These are phyloP conservation scores for Muscina levida DNA, from an alignment of 2,888 invertebrate species.

Conservation along the genomic window DNA sequence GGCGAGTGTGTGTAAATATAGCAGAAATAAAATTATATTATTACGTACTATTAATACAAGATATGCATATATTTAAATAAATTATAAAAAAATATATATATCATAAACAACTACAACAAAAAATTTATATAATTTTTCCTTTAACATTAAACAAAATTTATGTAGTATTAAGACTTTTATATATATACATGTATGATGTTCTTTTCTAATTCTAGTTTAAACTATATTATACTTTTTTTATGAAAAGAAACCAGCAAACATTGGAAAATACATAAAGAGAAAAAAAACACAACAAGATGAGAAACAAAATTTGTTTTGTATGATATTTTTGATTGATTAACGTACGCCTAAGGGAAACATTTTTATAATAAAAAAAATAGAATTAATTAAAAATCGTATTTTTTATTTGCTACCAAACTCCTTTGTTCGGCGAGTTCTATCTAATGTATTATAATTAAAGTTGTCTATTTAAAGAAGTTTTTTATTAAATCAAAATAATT, in stretches of 20 bases:
- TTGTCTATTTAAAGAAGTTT: constrained; percentile 19
- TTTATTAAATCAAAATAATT: constrained; percentile 54
- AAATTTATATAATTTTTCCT: not conserved
- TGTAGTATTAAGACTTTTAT: constrained; percentile 52
- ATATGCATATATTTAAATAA: constrained; percentile 37
- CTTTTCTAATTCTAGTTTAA: constrained; percentile 33
- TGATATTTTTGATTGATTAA: not conserved
- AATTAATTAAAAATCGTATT: constrained; percentile 18
- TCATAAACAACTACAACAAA: constrained; percentile 24
- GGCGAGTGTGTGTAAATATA: constrained; percentile 58
- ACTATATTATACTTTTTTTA: constrained; percentile 39
- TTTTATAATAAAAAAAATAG: constrained; percentile 24
- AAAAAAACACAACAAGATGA: constrained; percentile 4
- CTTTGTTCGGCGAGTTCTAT: constrained; percentile 22
- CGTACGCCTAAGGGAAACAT: not conserved
- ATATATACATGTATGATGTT: constrained; percentile 26
- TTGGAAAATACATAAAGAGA: constrained; percentile 20
- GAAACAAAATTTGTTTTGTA: constrained; percentile 24
- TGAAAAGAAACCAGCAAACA: constrained; percentile 20
- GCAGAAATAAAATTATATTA: constrained; percentile 38
- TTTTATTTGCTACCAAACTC: constrained; percentile 12
- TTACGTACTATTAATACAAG: constrained; percentile 32
- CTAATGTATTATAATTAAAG: constrained; percentile 12
- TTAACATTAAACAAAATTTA: constrained; percentile 25
- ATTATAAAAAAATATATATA: constrained; percentile 38